Base-by-base conservation (phyloP, 1,140 invertebrate species). In the Zaprionus davidi region DNA sequence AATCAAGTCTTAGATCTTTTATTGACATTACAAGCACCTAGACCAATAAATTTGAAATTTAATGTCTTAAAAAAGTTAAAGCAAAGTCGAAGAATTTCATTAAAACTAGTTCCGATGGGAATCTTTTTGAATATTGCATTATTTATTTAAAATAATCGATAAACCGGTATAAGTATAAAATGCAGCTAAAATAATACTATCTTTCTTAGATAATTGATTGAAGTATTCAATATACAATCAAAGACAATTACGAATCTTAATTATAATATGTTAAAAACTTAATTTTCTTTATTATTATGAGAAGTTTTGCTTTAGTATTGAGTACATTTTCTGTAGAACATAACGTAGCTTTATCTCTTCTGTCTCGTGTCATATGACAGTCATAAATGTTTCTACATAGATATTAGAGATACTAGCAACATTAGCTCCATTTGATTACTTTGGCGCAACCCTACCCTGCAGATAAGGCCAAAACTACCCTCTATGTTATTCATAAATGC, bases 391-490 rank as follows among this genome's bases (percentile, higher is more conserved):
- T 1, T 0, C 2, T 13, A 9, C 15, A 59, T n/a, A 49, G 66
- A 59, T 68, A 59, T 5, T 46, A 46, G 9, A 7, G n/a, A 44
- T 44, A 44, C 6, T 44, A 44, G 7, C 41, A 17, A 46, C n/a
- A 44, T 44, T 44, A 44, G 41, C 41, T 15, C n/a, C 44, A 11
- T 24, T 46, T n/a, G 17, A 46, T 46, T 17, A 17, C 7, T 46
- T 9, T 36, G 56, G 56, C 26, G 56, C 38, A 13, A 68, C 56
- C 66, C 66, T 15, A 28, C 6, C 15, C 31, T 49, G n/a, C 12
- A n/a, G 15, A 51, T 60, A 34, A 15, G 34, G n/a, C 13, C 13
- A 28, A 62, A 62, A 1, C 57, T n/a, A 62, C 67, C 67, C 67
- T 15, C 38, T 62, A 44, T 26, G 26, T 24, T 26, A 57, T 34